Conservation (phyloP, 2,113 vertebrate species). For the Tragelaphus strepsiceros region DNA sequence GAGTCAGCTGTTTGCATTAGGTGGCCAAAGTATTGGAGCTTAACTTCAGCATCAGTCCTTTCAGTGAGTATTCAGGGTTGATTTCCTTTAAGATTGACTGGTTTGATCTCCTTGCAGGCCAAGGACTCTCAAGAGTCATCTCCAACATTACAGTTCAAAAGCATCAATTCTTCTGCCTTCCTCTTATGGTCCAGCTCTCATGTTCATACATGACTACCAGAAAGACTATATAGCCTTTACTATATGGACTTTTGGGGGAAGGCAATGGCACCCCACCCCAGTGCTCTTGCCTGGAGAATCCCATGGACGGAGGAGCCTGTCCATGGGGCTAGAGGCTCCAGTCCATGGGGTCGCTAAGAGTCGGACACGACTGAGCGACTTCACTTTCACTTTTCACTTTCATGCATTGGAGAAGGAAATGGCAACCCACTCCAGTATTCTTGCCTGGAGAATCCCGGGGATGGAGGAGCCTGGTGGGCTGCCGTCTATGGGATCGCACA, state of each 20-base stretch:
- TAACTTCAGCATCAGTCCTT: not conserved
- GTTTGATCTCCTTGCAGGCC: not conserved
- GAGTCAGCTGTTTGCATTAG: not conserved
- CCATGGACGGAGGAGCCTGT: no score
- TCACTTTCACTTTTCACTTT: no score
- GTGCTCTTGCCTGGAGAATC: no score
- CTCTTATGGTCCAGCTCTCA: not conserved
- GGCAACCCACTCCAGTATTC: no score
- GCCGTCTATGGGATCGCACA: no score
- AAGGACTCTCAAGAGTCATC: not conserved
- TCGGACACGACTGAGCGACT: no score
- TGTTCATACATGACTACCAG: not conserved
- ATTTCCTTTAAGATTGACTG: not conserved
- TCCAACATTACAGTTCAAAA: not conserved
- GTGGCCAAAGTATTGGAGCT: not conserved
- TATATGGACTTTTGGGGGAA: not conserved
- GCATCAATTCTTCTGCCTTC: not conserved
- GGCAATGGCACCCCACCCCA: no score
- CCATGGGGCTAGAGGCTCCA: no score
- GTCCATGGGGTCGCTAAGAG: no score
- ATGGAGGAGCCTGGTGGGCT: no score
- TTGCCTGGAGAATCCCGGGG: no score
- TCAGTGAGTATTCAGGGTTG: not conserved
- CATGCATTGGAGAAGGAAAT: no score
- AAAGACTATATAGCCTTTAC: not conserved